phyloP scores from a whole-genome alignment of 2,888 invertebrate species.

The Clostera curtula region DNA sequence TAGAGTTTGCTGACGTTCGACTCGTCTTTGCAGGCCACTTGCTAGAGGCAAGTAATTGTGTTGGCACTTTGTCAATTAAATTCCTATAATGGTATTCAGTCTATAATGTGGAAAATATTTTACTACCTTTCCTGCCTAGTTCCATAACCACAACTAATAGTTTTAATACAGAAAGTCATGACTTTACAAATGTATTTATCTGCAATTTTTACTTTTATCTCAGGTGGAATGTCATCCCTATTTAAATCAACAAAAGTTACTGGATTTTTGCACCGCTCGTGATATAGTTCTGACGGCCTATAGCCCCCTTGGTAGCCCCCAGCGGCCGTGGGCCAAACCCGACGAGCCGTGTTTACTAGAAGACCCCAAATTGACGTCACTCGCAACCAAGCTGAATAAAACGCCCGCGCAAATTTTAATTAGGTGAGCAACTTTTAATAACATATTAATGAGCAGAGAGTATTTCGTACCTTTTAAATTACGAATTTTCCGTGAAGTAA shows the following conservation, averaged over 20 bases:
- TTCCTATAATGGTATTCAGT: too few relatives aligned
- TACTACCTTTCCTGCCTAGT: too few relatives aligned
- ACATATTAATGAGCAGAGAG: neutral
- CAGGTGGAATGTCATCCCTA: constrained; percentile 77
- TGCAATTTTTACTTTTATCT: constrained; percentile 2
- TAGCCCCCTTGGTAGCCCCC: constrained; percentile 82
- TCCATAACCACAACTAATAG: too few relatives aligned
- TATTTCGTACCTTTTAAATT: neutral
- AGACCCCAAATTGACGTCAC: constrained; percentile 69
- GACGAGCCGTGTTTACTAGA: constrained; percentile 70
- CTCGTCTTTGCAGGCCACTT: too few relatives aligned
- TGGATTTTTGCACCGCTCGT: constrained; percentile 76
- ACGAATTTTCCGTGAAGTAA: too few relatives aligned
- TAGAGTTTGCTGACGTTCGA: too few relatives aligned
- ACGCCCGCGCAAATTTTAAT: constrained; percentile 78
- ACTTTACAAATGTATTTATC: neutral
- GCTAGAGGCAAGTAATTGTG: too few relatives aligned
- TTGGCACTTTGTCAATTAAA: too few relatives aligned
- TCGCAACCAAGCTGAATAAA: constrained; percentile 78
- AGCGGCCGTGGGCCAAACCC: constrained; percentile 77
- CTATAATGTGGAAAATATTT: too few relatives aligned
- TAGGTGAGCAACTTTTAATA: constrained; percentile 34
- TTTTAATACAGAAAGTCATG: neutral
- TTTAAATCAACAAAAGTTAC: constrained; percentile 75
- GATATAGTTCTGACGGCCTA: constrained; percentile 81